Evolutionary conservation across 2,888 invertebrate species (phyloP).

Genomic region (Tiliacea aurago): DNA sequence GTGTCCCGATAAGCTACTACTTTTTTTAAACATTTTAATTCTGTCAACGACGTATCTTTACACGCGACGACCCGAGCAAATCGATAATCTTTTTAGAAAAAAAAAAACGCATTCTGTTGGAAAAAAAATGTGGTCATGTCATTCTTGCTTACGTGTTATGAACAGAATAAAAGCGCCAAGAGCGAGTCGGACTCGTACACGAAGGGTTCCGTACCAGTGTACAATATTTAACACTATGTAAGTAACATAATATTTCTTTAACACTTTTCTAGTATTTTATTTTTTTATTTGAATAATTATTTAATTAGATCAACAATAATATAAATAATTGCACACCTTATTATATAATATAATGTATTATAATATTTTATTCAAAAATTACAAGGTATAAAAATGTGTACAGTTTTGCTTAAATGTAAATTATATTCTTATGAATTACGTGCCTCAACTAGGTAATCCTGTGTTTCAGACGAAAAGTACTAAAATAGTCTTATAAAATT

Average conservation of each 20-base stretch:
- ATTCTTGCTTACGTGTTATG: slow-evolving; percentile 8
- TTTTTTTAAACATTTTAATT: slow-evolving; percentile 71
- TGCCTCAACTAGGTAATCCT: too few species aligned
- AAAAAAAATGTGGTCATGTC: slow-evolving; percentile 4
- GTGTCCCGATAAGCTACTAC: slow-evolving; percentile 83
- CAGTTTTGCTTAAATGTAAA: too few species aligned
- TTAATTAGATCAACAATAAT: too few species aligned
- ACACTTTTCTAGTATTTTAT: neutral
- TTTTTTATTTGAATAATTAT: too few species aligned
- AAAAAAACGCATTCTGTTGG: neutral
- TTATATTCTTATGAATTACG: too few species aligned
- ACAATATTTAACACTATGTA: neutral
- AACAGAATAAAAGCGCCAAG: neutral
- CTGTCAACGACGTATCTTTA: slow-evolving; percentile 67
- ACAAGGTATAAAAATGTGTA: too few species aligned
- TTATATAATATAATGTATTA: too few species aligned
- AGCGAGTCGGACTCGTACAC: neutral
- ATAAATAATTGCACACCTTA: too few species aligned
- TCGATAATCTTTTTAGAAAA: slow-evolving; percentile 54
- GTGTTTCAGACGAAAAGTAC: too few species aligned
- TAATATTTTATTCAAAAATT: too few species aligned
- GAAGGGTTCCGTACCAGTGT: neutral
- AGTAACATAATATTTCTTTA: too few species aligned
- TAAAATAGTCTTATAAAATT: too few species aligned
- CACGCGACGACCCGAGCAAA: slow-evolving; percentile 69